Evolutionary conservation across 2,113 vertebrate genomes (phyloP).

Genomic region (Strix uralensis): DNA sequence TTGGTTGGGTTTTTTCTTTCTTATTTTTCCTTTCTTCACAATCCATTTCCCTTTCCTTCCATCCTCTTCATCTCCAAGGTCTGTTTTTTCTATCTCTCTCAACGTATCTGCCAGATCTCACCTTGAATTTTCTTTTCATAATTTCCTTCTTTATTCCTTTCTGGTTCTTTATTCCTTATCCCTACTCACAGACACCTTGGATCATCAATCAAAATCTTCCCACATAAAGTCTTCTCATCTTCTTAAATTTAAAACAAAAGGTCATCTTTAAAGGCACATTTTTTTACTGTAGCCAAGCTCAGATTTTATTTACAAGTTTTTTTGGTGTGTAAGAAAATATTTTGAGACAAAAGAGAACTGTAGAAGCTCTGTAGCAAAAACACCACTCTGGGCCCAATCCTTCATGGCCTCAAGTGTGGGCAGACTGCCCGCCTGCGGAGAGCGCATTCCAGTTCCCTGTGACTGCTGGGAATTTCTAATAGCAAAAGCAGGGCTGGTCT

Average conservation of each 20-base stretch:
- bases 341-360: not conserved
- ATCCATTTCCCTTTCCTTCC: not conserved
- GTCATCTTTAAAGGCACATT: not conserved
- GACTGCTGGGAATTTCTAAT: not conserved
- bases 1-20: not conserved
- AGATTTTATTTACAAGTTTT: not conserved
- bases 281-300: not conserved
- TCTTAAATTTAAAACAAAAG: not conserved
- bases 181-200: not conserved
- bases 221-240: not conserved
- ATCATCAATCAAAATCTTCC: not conserved
- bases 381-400: not conserved
- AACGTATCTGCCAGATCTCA: not conserved
- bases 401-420: not conserved
- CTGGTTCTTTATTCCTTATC: not conserved
- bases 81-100: not conserved
- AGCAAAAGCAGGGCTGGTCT: conserved; percentile 32
- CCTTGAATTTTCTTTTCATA: not conserved
- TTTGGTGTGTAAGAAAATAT: not conserved
- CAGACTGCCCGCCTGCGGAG: not conserved
- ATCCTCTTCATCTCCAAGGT: not conserved
- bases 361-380: not conserved
- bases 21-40: not conserved
- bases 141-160: not conserved
- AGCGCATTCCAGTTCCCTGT: not conserved